Base-by-base conservation (phyloP, 2,797 vertebrate species). In the Falco rusticolus region DNA sequence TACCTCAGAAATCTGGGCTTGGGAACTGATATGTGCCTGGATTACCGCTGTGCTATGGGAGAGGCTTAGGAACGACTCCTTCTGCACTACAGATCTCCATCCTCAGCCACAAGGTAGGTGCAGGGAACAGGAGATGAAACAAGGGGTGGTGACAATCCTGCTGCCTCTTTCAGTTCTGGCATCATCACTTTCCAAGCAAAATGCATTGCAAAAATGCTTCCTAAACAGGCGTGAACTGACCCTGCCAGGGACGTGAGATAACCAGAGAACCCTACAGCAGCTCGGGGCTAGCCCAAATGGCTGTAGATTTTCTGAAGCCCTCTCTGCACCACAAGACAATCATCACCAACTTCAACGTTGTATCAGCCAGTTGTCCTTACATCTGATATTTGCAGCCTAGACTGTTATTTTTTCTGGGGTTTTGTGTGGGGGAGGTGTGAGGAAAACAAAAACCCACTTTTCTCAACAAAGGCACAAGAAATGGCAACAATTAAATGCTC, bases 31-130 rank as follows among this genome's bases (percentile, higher is more conserved):
- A 43, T 68, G 43, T 61, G 47, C 37, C n/a, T 43, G 16, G 37
- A 29, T 26, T 45, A 13, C 41, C 29, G 33, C 37, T 12, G 24
- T 1, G 13, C 41, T 47, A 12, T 0, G 1, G 43, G 26, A 13
- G 3, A 51, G 43, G 66, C 0, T 0, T 15, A 43, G 16, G n/a
- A 65, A 56, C 0, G 1, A 13, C 1, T 6, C 22, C 31, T 64
- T 18, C 37, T 22, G 50, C 39, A 57, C 43, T 34, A 5, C 31
- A 84, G 59, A 72, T 65, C 64, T 51, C 78, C 57, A 26, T 25
- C 56, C 33, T 65, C 25, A 61, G n/a, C n/a, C 34, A n/a, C 0
- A 0, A 29, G 1, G 34, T 51, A 43, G 69, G 31, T 54, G 25
- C 28, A 70, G 43, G 14, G 1, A 11, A 11, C 13, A 54, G 33